Evolutionary conservation across 2,113 vertebrate species (phyloP), one percentile per base, ranked within the genome.

Genomic region (Morone saxatilis): DNA sequence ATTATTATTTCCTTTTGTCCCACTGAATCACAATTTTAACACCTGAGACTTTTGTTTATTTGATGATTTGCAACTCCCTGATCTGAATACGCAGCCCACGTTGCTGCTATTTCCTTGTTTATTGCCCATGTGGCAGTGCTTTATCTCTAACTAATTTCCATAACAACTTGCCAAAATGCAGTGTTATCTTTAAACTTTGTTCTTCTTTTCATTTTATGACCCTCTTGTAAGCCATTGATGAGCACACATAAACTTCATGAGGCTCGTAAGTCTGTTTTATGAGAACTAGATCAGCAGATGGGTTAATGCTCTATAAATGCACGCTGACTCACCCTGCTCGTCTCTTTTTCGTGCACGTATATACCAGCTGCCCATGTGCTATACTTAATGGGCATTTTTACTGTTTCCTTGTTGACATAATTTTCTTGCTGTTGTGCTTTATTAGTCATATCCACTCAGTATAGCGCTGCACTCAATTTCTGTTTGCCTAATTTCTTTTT

Each of bases 251-350:
- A 86, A 83, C 84, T 92, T 77, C 78, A 91, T 40, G 57, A 78
- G 75, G 70, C 83, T 70, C 81, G 38, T 92, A 91, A 91, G 81
- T 88, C 73, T 90, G 53, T 38, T 91, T 91, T 86, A 89, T 16
- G 51, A 65, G 80, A 81, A 71, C 75, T 25, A 80, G 66, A 84
- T 85, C 81, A 86, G 87, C 84, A 91, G 89, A 90, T 88, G 84
- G 81, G 90, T 87, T 89, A 80, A 92, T 73, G 87, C 89, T 85
- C 56, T 70, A 51, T 65, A 86, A 92, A 94, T 85, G 81, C 76
- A 60, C 70, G 87, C 89, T 91, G 91, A 93, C 88, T 92, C 86
- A 88, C 78, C 72, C 51, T 7, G 61, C 54, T 60, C 8, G 1
- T 73, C 68, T 84, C 41, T 76, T 71, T 59, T 51, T 13, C 13